Base-by-base conservation (phyloP, 2,797 vertebrate genomes). In the Characodon lateralis region DNA sequence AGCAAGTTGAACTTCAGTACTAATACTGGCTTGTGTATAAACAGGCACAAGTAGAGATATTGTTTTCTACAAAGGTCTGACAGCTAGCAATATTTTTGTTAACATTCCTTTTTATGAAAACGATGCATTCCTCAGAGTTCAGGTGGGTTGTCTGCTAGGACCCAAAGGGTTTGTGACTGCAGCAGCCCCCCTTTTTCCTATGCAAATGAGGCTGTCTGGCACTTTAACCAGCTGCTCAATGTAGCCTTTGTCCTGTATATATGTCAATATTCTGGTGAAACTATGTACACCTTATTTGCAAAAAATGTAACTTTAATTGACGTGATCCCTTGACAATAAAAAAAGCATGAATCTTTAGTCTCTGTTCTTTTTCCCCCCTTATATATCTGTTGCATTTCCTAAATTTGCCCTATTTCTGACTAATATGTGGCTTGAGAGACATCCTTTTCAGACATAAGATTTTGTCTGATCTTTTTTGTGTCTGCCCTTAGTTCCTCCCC, bases 391-490 rank as follows among this genome's bases (percentile, higher is more conserved):
- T 71, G 48, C 50, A 35, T 53, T 71, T 86, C 74, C 78, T 83
- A 65, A 39, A 83, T 81, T 61, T 87, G 85, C 70, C 84, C 87
- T 84, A 65, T 91, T 89, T 90, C 83, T 84, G 31, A 59, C 71
- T 65, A 71, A 72, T 71, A 77, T 71, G 83, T 74, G 80, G 35
- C 72, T 3, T 81, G 83, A 84, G 87, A 78, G 71, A 84, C 87
- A 80, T 66, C 69, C 24, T 76, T 81, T 76, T 86, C 69, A 74
- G 61, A 74, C 39, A 3, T 74, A 41, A 85, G 78, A 87, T 87
- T 73, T 76, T 5, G 20, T 89, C 82, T 83, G 78, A 78, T 83
- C 66, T 77, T 84, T 87, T 82, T 80, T 71, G 53, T 71, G 74
- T 86, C 82, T 69, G 76, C 72, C 69, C 58, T n/a, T 50, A 82